Base-by-base conservation (phyloP, 1,140 invertebrate genomes). In the Sminthurides bifidus region DNA sequence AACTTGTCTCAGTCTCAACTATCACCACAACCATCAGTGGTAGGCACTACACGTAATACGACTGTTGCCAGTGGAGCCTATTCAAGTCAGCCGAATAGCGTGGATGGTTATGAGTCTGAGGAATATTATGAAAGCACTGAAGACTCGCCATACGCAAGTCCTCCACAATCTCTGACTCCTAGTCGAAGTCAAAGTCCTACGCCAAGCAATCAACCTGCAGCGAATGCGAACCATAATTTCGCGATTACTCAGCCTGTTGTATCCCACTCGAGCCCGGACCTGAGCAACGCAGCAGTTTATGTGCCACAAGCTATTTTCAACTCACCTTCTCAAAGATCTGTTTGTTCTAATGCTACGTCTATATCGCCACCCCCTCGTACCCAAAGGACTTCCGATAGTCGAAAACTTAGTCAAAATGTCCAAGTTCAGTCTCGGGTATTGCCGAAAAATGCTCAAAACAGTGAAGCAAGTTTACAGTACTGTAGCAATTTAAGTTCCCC, bases 81-180 rank as follows among this genome's bases (percentile, higher is more conserved):
- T 52, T 48, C 53, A 51, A 59, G 52, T 45, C 52, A 59, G 40
- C 26, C 52, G 3, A 59, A 59, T 52, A 55, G 52, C 35, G 35
- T 54, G 35, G 52, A 59, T 40, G 58, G 58, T 10, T 50, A 59
- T 43, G 53, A 54, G 19, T 59, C 58, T 31, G 58, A 55, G 52
- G 53, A 59, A 15, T 54, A 31, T 37, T 59, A 46, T 45, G 49
- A 59, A 15, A 59, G 58, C 46, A 35, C 58, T 1, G 58, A 59
- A 17, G 51, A 45, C 3, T 59, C 58, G 19, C 58, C 58, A 33
- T 59, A 44, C 27, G 43, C 54, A 55, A 59, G 58, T 37, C 58
- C 58, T 30, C 58, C 58, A 8, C 58, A 59, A 19, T 59, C 58
- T 2, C 30, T 59, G 30, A 59, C 58, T 12, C 58, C 58, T 15